Conservation (phyloP, 2,888 invertebrate species). For the Dryobota labecula region DNA sequence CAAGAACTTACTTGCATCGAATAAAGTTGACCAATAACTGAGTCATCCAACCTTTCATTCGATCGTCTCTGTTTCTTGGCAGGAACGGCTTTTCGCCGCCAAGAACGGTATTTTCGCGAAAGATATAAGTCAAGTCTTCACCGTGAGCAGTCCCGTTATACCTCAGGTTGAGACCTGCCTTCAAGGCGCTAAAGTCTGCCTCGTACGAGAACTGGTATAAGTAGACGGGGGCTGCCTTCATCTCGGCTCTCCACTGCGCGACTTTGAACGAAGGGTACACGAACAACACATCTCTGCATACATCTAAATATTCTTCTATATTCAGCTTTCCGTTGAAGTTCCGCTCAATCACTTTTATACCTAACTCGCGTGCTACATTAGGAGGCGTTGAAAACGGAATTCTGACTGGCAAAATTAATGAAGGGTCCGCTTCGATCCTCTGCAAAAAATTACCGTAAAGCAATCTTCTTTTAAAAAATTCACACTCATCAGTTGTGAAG, state of each 20-base stretch:
- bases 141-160: conserved; percentile 80
- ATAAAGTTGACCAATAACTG: conserved; percentile 59
- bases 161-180: conserved; percentile 66
- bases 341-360: conserved; percentile 49
- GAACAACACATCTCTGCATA: conserved; percentile 61
- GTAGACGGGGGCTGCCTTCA: conserved; percentile 76
- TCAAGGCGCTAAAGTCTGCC: conserved; percentile 79
- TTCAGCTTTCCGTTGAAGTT: conserved; percentile 62
- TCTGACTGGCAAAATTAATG: conserved; percentile 70
- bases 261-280: conserved; percentile 68
- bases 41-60: conserved; percentile 64
- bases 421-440: conserved; percentile 47
- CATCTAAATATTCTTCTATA: conserved; percentile 52
- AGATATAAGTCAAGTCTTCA: conserved; percentile 86
- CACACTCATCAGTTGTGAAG: conserved; percentile 61
- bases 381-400: conserved; percentile 50
- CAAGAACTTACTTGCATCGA: conserved; percentile 47
- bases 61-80: conserved; percentile 50
- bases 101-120: conserved; percentile 69
- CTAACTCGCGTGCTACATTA: conserved; percentile 50
- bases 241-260: conserved; percentile 59
- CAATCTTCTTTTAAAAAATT: conserved; percentile 42
- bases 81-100: conserved; percentile 44
- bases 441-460: conserved; percentile 44
- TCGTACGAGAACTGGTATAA: conserved; percentile 87